Percentiles rank a stretch among this genome's conserved stretches.
phyloP scores from a whole-genome alignment of 2,797 vertebrate species.

The Anguilla marmorata region DNA sequence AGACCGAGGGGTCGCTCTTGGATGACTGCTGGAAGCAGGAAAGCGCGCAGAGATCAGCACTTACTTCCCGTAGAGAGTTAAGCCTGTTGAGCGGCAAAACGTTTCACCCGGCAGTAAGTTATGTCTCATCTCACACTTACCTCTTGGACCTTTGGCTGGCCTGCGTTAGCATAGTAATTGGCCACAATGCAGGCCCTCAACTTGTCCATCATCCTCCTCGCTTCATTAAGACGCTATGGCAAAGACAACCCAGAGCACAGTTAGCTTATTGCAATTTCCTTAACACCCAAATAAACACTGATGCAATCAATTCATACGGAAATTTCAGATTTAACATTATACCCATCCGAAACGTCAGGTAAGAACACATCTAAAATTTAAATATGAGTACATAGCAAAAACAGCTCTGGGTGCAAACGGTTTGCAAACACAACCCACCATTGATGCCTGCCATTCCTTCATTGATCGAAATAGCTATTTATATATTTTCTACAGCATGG shows the following conservation, averaged over 20 bases:
- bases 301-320: neutral
- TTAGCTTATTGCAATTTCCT: neutral
- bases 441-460: too few species aligned
- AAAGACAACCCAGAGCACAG: neutral
- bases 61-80: neutral
- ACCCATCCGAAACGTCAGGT: neutral
- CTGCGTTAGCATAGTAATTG: conserved; percentile 93
- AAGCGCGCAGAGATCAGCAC: neutral
- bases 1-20: conserved; percentile 82
- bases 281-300: neutral
- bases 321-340: neutral
- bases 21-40: conserved; percentile 64
- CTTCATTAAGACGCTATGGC: conserved; percentile 89
- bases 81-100: neutral
- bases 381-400: neutral
- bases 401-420: neutral
- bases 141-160: conserved; percentile 86
- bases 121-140: conserved; percentile 61
- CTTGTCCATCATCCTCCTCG: conserved; percentile 99
- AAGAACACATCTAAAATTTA: neutral
- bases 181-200: conserved; percentile 96
- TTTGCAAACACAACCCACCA: neutral
- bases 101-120: too few species aligned
- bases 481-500: neutral
- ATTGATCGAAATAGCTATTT: neutral